phyloP scores from a whole-genome alignment of 2,797 vertebrate species.

The Acanthurus lineatus region DNA sequence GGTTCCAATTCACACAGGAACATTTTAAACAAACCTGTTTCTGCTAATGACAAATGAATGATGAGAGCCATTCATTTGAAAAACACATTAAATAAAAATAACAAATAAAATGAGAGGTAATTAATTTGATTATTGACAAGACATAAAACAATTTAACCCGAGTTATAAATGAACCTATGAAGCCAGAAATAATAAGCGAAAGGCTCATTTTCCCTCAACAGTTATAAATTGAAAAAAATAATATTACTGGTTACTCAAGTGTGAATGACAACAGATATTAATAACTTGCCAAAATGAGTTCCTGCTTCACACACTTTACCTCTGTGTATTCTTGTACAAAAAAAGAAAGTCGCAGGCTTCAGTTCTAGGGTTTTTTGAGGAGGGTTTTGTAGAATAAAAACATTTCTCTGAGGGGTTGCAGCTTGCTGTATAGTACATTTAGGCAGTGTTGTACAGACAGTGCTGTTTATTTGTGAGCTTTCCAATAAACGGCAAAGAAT shows the following conservation, averaged over 20 bases:
- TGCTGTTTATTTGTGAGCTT: background rate
- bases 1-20: background rate
- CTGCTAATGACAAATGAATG: background rate
- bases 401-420: background rate
- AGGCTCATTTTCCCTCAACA: background rate
- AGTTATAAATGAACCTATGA: slow-evolving; percentile 1
- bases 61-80: background rate
- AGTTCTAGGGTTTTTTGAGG: too few relatives aligned
- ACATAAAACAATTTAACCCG: background rate
- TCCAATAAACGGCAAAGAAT: background rate
- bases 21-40: slow-evolving; percentile 8
- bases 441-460: background rate
- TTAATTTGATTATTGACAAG: background rate
- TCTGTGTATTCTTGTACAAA: slow-evolving; percentile 14
- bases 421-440: background rate
- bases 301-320: background rate
- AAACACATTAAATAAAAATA: background rate
- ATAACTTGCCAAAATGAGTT: slow-evolving; percentile 34
- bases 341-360: background rate
- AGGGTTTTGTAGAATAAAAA: background rate
- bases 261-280: slow-evolving; percentile 34
- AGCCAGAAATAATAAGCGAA: slow-evolving; percentile 15
- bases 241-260: slow-evolving; percentile 12
- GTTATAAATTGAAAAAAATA: slow-evolving; percentile 11
- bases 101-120: background rate